Base-by-base conservation (phyloP, 2,888 invertebrate genomes). In the Ectobius pallidus region DNA sequence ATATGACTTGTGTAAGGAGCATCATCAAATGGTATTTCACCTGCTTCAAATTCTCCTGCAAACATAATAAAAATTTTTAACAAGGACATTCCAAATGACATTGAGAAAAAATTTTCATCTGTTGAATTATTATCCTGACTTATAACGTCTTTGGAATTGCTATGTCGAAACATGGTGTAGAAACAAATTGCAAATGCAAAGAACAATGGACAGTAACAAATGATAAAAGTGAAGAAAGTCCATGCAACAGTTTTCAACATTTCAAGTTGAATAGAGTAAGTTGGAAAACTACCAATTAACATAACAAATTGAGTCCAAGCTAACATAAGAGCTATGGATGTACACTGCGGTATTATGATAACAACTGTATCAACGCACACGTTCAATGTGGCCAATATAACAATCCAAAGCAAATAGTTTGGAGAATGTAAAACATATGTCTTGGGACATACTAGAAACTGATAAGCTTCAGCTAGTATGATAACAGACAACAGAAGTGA, bases 21-120 rank as follows among this genome's bases (percentile, higher is more conserved):
- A 2, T 16, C 27, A 9, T 65, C 27, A 44, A 65, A 65, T 27
- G 27, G 27, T 3, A 65, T 44, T 16, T 65, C 65, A 44, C 44
- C 22, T 27, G 65, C 65, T 44, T 65, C 65, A 27, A 65, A 65
- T 44, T 65, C 65, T 1, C 65, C 65, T 27, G 65, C 65, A 14
- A 65, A 65, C 65, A 65, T 65, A n/a, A 65, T 46, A 25, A 65
- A 65, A n/a, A 18, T 18, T 27, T 65, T 65, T 7, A 65, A 25
- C 30, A 65, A n/a, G 6, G 65, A 65, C 65, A 44, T 11, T 4
- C 65, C 65, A 27, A 65, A 16, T 9, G 22, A 34, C 3, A 34
- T 16, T 18, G 27, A 65, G 30, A 58, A 58, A 30, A 58, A 58
- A 3, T 58, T 30, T n/a, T 58, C 30, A n/a, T 58, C 58, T 25